Percentiles rank a stretch among this genome's conserved stretches.
phyloP scores from a whole-genome alignment of 2,888 invertebrate species.

The Muscina levida region DNA sequence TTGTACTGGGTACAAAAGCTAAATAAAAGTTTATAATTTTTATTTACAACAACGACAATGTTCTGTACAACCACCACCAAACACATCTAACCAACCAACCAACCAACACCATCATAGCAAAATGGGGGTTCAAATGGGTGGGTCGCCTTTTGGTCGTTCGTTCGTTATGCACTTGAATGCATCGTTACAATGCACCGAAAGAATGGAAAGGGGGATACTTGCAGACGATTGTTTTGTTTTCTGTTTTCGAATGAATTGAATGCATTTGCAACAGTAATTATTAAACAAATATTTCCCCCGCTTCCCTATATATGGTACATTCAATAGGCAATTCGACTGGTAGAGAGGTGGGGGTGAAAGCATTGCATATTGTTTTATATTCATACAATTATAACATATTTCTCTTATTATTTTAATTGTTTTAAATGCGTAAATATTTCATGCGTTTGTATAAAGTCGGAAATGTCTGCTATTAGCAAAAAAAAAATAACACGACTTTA shows the following conservation, averaged over 20 bases:
- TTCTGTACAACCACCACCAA: not conserved
- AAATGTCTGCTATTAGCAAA: not conserved
- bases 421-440: constrained; percentile 13
- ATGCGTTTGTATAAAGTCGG: not conserved
- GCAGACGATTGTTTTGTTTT: not conserved
- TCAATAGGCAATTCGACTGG: constrained; percentile 2
- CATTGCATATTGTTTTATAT: constrained; percentile 15
- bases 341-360: not conserved
- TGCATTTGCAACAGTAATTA: constrained; percentile 55
- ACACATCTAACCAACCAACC: too few relatives aligned
- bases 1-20: not conserved
- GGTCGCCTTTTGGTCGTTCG: not conserved
- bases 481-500: too few relatives aligned
- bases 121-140: too few relatives aligned
- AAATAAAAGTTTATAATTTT: constrained; percentile 15
- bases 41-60: not conserved
- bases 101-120: too few relatives aligned
- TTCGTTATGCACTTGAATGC: not conserved
- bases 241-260: constrained; percentile 38
- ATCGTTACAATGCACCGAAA: constrained; percentile 12
- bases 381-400: too few relatives aligned
- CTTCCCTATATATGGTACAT: too few relatives aligned
- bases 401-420: constrained; percentile 10
- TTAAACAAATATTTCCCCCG: too few relatives aligned
- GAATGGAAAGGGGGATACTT: not conserved